phyloP scores from a whole-genome alignment of 2,888 invertebrate species.

The Ceratothoa steindachneri region DNA sequence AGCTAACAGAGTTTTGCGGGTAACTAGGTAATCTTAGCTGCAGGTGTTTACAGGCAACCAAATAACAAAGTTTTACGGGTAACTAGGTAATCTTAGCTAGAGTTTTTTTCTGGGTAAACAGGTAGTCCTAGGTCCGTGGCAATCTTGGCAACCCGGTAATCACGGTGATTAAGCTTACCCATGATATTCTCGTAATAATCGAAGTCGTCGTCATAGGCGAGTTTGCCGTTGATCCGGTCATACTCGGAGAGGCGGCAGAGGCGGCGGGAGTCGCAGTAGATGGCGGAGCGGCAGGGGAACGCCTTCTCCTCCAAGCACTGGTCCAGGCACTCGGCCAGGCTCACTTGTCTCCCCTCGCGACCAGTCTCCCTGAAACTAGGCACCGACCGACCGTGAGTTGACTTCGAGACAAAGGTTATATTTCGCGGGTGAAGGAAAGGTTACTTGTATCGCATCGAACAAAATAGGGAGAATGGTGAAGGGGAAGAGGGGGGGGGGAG shows the following conservation, averaged over 20 bases:
- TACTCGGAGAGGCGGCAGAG: conserved; percentile 73
- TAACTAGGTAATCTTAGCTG: too few species aligned
- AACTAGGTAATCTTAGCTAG: too few species aligned
- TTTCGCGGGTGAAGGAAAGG: neutral
- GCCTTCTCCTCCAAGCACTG: conserved; percentile 64
- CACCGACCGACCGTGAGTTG: neutral
- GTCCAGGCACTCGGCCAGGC: conserved; percentile 82
- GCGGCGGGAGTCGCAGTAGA: conserved; percentile 78
- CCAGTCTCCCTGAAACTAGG: conserved; percentile 27
- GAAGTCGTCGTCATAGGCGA: conserved; percentile 81
- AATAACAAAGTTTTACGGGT: too few species aligned
- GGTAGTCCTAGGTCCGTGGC: too few species aligned
- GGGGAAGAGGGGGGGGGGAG: too few species aligned
- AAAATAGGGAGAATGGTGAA: neutral
- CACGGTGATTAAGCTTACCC: conserved; percentile 77
- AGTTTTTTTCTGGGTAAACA: too few species aligned
- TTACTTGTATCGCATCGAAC: neutral
- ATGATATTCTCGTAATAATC: conserved; percentile 89
- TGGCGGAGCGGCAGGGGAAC: conserved; percentile 82
- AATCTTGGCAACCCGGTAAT: too few species aligned
- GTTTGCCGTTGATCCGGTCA: conserved; percentile 74
- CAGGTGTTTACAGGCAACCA: too few species aligned
- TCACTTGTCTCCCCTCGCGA: conserved; percentile 68
- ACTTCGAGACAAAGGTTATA: neutral
- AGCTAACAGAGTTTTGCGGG: too few species aligned